phyloP scores from a whole-genome alignment of 2,797 vertebrate species.

The Ibycter americanus region DNA sequence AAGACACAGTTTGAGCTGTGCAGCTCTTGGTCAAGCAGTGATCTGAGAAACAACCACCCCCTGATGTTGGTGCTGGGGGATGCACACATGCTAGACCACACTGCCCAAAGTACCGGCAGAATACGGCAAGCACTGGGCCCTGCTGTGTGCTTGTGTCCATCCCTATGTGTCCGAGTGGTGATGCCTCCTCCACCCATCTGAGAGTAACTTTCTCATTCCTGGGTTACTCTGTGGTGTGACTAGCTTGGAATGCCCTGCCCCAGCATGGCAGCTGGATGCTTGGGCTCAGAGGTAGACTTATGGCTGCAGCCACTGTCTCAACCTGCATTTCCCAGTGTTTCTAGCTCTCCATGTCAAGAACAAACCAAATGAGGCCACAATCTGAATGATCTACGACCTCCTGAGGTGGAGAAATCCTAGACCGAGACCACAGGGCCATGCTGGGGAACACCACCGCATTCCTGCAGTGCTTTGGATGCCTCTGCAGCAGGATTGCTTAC shows the following conservation, averaged over 20 bases:
- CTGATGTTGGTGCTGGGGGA: neutral
- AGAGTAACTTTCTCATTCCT: neutral
- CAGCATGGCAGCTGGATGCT: fast-evolving
- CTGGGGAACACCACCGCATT: neutral
- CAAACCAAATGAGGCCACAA: neutral
- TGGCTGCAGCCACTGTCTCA: neutral
- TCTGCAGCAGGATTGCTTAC: neutral
- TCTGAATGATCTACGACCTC: neutral
- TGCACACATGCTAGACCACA: fast-evolving
- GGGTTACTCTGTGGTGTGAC: neutral
- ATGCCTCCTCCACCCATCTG: neutral
- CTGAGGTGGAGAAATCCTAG: neutral
- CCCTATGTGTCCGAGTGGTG: fast-evolving
- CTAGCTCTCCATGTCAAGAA: neutral
- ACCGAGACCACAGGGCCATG: fast-evolving
- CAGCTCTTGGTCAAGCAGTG: neutral
- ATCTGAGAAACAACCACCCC: neutral
- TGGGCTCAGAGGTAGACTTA: neutral
- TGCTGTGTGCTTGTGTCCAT: neutral
- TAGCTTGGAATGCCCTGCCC: neutral
- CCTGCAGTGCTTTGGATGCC: conserved; percentile 39
- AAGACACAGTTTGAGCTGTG: neutral
- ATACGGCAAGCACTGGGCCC: neutral
- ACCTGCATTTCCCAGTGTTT: neutral
- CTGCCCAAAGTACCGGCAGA: neutral